These are phyloP conservation scores for Gryllus longicercus DNA, from an alignment of 2,888 invertebrate species.

Conservation along the genomic window DNA sequence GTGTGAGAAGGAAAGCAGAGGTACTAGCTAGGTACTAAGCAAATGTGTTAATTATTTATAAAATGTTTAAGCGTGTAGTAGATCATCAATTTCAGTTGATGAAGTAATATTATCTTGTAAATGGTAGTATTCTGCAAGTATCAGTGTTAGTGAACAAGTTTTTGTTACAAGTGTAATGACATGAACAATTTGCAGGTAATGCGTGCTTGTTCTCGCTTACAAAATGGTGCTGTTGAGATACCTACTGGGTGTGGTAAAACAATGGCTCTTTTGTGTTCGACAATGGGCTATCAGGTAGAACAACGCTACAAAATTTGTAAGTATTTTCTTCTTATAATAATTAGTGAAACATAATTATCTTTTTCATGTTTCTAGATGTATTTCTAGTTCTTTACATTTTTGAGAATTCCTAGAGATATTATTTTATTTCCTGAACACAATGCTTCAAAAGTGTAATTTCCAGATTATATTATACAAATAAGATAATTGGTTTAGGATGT, in stretches of 20 bases:
- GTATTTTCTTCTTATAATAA: neutral
- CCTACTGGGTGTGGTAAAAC: neutral
- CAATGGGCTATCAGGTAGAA: neutral
- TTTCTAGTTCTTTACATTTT: no score
- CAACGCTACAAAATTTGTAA: constrained; percentile 9
- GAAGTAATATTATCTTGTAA: neutral
- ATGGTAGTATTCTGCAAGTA: neutral
- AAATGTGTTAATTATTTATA: no score
- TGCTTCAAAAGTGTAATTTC: no score
- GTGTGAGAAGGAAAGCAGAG: no score
- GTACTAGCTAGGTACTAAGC: no score
- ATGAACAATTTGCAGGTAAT: neutral
- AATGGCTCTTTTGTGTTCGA: neutral
- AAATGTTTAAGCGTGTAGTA: no score
- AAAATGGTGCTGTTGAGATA: constrained; percentile 1
- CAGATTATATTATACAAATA: no score
- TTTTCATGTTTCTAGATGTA: no score
- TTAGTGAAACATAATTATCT: no score
- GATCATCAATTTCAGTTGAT: neutral
- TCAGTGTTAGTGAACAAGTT: neutral
- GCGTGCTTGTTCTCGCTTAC: neutral
- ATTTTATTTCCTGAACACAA: no score
- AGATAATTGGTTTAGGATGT: no score
- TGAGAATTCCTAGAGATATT: no score
- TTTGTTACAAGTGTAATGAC: neutral